Evolutionary conservation across 53 echinoderm and acorn worm species (phyloP), one percentile per base, ranked within the genome.

Genomic region (Holothuria scabra): DNA sequence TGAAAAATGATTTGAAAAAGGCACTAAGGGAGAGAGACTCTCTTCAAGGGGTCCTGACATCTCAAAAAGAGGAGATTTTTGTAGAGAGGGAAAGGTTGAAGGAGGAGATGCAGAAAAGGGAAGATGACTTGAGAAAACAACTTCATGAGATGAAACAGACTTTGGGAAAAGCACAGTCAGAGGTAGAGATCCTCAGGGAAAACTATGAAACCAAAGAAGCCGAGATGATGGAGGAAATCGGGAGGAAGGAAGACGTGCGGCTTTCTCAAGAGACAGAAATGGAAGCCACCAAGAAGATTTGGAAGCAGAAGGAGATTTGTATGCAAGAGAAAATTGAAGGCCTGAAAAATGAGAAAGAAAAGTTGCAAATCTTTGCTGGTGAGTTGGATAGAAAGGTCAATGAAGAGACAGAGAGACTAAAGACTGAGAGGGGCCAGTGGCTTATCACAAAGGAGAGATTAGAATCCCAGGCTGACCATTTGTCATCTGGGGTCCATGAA

Each of bases 1-100:
- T 87, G 12, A 56, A 56, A 46, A 66, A 21, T 34, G 71, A 82
- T 18, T n/a, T 87, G 63, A 59, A 87, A 28, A 81, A 82, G 19
- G 84, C 31, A 56, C 56, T 21, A 58, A 31, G 55, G 26, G 84
- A 70, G 24, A 72, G 57, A 34, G 56, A 20, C 14, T 58, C 58
- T n/a, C 84, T 59, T 55, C 65, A 46, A 24, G 60, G 29, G 57
- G 59, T 57, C 12, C 71, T 83, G 12, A 8, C 26, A 5, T 21
- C 26, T 18, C 41, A 63, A 46, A 24, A 52, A 24, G 25, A 49
- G 29, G 59, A 58, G 22, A 84, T 34, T 25, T 28, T 52, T 16
- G 28, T 24, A 11, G 68, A 23, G 28, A 20, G 46, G 44, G 67
- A 84, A 21, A 84, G 28, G 69, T 31, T 28, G 22, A 59, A 19